Percentiles rank a stretch among this genome's conserved stretches.
These are phyloP conservation scores for Pseudomyrmex pallidus DNA, from an alignment of 1,140 invertebrate species.

Conservation along the genomic window DNA sequence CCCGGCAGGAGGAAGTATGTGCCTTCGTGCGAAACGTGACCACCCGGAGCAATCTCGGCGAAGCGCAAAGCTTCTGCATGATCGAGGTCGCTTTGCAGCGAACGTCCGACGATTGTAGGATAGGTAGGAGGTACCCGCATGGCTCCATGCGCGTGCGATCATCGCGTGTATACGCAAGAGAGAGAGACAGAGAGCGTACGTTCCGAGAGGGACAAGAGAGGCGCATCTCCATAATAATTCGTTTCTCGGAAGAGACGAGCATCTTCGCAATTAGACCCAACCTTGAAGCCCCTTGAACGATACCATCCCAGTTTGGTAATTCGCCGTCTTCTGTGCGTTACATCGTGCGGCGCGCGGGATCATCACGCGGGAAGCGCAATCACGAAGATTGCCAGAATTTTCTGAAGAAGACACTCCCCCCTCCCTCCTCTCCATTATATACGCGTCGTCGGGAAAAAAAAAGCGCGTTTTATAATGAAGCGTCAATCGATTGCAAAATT, in stretches of 20 bases:
- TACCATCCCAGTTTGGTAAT: conserved; percentile 66
- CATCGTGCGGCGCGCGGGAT: conserved; percentile 31
- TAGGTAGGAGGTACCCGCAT: neutral
- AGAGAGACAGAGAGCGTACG: neutral
- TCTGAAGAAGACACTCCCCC: neutral
- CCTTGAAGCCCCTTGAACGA: conserved; percentile 55
- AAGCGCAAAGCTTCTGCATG: conserved; percentile 42
- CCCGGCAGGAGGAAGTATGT: conserved; percentile 48
- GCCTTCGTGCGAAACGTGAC: conserved; percentile 56
- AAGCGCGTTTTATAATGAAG: neutral
- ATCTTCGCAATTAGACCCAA: conserved; percentile 60
- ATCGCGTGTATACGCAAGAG: neutral
- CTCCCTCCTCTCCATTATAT: too few relatives aligned
- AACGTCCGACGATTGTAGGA: neutral
- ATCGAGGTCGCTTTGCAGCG: conserved; percentile 42
- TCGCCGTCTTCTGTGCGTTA: conserved; percentile 21
- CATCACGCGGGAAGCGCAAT: conserved; percentile 45
- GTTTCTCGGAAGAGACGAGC: conserved; percentile 65
- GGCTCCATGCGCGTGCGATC: neutral
- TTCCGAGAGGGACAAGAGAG: conserved; percentile 18
- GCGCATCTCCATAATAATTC: conserved; percentile 69
- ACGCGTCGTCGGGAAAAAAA: neutral
- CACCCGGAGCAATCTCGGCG: conserved; percentile 39
- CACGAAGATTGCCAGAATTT: conserved; percentile 36
- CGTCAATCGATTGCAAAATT: conserved; percentile 41